Percentiles rank a stretch among this genome's conserved stretches.
phyloP scores from a whole-genome alignment of 2,113 vertebrate genomes.

The Xiphias gladius region DNA sequence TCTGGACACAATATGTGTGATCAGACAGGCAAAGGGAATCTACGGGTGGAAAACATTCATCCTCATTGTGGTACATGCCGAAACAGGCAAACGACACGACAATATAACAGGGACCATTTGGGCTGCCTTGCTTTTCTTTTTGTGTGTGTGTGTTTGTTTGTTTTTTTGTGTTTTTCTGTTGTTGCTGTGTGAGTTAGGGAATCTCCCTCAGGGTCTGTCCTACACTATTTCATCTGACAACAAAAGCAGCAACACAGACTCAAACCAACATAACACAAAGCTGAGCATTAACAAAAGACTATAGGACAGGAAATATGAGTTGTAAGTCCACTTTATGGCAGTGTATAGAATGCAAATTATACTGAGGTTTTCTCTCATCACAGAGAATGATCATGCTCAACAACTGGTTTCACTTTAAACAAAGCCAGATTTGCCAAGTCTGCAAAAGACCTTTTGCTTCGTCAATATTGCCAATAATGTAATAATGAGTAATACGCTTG shows the following conservation, averaged over 20 bases:
- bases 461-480: background rate
- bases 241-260: constrained; percentile 42
- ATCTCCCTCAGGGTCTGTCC: constrained; percentile 61
- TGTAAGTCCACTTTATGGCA: background rate
- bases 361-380: constrained; percentile 37
- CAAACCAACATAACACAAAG: constrained; percentile 33
- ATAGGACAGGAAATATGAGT: constrained; percentile 1
- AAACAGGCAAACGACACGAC: constrained; percentile 55
- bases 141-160: background rate
- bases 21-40: constrained; percentile 54
- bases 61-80: constrained; percentile 29
- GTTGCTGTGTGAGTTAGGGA: constrained; percentile 54
- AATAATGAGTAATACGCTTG: background rate
- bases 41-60: constrained; percentile 82
- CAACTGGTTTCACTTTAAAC: constrained; percentile 26
- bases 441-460: background rate
- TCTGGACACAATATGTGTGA: constrained; percentile 76
- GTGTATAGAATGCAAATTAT: constrained; percentile 26
- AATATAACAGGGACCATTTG: constrained; percentile 82
- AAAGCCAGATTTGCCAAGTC: background rate
- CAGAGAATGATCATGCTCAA: background rate
- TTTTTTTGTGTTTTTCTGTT: background rate
- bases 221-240: constrained; percentile 50
- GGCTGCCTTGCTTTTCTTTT: constrained; percentile 42
- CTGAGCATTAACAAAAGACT: constrained; percentile 17